These are phyloP conservation scores for Rutilus rutilus DNA, from an alignment of 2,113 vertebrate genomes.

Conservation along the genomic window DNA sequence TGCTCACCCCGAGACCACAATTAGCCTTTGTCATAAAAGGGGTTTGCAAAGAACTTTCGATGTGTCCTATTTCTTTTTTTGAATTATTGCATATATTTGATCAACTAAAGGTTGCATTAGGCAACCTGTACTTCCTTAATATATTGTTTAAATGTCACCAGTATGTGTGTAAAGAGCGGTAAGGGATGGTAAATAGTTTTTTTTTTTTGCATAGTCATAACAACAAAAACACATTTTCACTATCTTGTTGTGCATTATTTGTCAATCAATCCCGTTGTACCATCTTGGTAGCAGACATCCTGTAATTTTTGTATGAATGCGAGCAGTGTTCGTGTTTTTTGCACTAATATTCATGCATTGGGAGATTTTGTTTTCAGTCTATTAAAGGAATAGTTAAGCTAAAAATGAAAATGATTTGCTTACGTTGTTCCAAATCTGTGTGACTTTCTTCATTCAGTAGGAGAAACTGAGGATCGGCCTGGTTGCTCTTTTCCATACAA, in stretches of 20 bases:
- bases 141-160: not conserved
- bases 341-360: not conserved
- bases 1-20: not conserved
- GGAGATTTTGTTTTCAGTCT: not conserved
- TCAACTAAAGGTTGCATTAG: not conserved
- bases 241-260: not conserved
- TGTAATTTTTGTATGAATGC: not conserved
- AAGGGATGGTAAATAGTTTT: not conserved
- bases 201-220: not conserved
- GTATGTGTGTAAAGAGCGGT: not conserved
- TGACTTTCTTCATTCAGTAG: not conserved
- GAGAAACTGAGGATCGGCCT: not conserved
- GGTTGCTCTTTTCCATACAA: not conserved
- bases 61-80: not conserved
- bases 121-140: not conserved
- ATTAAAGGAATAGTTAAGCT: not conserved
- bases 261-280: not conserved
- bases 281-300: not conserved
- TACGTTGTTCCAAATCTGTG: not conserved
- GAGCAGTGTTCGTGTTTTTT: not conserved
- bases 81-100: not conserved
- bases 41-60: not conserved
- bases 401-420: not conserved
- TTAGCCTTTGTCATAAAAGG: not conserved
- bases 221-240: not conserved